These are phyloP conservation scores for Sclerurus mexicanus DNA, from an alignment of 2,113 vertebrate species.

Conservation along the genomic window DNA sequence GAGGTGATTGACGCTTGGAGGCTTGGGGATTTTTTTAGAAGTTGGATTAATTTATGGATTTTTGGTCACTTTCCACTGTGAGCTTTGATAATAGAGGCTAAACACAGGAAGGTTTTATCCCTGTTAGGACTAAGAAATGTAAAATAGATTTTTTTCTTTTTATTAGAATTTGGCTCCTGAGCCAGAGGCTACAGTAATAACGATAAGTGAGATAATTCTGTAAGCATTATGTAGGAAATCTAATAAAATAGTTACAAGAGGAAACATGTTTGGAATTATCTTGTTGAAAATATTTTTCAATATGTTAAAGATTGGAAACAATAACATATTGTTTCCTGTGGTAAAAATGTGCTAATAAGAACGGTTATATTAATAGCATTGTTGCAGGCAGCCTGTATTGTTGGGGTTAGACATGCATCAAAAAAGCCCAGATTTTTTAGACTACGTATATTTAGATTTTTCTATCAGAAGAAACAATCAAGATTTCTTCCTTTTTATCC, in stretches of 20 bases:
- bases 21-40: neutral
- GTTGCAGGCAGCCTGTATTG: neutral
- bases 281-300: conserved; percentile 27
- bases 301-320: conserved; percentile 48
- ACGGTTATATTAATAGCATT: conserved; percentile 7
- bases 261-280: conserved; percentile 46
- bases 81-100: neutral
- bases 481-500: neutral
- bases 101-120: neutral
- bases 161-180: conserved; percentile 39
- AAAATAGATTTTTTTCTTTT: conserved; percentile 16
- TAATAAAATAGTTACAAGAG: conserved; percentile 51
- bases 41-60: neutral
- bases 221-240: conserved; percentile 53
- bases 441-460: neutral
- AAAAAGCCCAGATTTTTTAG: neutral
- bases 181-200: conserved; percentile 14
- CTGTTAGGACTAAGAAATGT: neutral
- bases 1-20: neutral
- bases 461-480: neutral
- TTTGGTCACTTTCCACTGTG: neutral
- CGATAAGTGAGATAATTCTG: conserved; percentile 46
- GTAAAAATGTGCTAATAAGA: conserved; percentile 38
- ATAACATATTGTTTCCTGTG: conserved; percentile 36
- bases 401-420: neutral